Evolutionary conservation across 2,797 vertebrate species (phyloP), one percentile per base, ranked within the genome.

Genomic region (Aphelocoma californica): DNA sequence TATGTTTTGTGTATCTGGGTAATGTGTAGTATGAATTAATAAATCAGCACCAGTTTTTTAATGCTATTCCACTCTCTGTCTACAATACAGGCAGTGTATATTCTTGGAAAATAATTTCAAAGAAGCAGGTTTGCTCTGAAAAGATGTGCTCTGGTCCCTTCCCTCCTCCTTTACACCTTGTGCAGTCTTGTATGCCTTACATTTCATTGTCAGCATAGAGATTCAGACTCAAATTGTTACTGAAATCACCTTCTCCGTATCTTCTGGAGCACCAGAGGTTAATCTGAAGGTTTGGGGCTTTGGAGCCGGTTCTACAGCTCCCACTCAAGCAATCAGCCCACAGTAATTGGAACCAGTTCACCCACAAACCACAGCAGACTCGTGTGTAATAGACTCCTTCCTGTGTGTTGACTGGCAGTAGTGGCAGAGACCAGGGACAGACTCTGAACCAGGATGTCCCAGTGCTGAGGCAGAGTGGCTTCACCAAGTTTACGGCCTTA

Each of bases 351-450:
- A 95, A 91, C 87, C 95, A 90, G 82, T 86, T 95, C 93, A 61
- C 92, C 91, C 92, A 60, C 95, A 95, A 96, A 95, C 95, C 95
- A 75, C 96, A 84, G 73, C 47, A 89, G 91, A 19, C 84, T 90
- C 2, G 14, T 69, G 23, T 87, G 60, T 54, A 48, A 89, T 72
- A 42, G 65, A 5, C 93, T 81, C 57, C 75, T 83, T 93, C 90
- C 90, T 86, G 75, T 62, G 79, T 57, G 65, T 28, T 90, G 75
- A 48, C 67, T 86, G 90, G 58, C 73, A 69, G 60, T 8, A 6
- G 56, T 60, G 23, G 60, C 71, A 57, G 10, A 12, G 81, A 28
- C 0, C 18, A 31, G 84, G 65, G 75, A 2, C 82, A 58, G 34
- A 40, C 47, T 57, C 72, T 62, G 51, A 61, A 6, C 31, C 75